A percentile compares a stretch with the other conserved stretches of the same genome.
Conservation (phyloP, 1,140 invertebrate genomes). For the Sycophaga agraensis region DNA sequence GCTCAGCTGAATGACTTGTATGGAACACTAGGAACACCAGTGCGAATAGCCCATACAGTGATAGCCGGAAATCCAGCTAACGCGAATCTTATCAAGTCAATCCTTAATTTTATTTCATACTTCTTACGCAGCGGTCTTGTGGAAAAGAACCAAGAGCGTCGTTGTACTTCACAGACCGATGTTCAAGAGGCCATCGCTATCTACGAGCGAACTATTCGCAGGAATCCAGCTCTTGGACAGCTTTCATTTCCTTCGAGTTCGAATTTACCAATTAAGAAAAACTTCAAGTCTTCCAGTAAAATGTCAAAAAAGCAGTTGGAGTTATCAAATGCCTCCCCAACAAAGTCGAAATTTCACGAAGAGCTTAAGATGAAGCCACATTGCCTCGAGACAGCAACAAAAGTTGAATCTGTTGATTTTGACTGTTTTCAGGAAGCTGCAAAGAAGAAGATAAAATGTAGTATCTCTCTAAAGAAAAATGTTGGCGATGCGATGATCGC, state of each 20-base stretch:
- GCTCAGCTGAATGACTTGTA: constrained; percentile 82
- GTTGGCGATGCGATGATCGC: too few relatives aligned
- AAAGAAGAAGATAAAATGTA: constrained; percentile 40
- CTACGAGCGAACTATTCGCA: constrained; percentile 38
- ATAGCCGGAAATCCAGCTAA: constrained; percentile 72
- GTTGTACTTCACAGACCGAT: constrained; percentile 41
- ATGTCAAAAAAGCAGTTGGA: background rate
- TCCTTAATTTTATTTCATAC: constrained; percentile 75
- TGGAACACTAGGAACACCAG: constrained; percentile 77
- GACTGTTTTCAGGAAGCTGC: background rate
- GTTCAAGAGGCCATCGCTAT: constrained; percentile 41
- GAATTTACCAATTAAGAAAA: too few relatives aligned
- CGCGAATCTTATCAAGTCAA: constrained; percentile 64
- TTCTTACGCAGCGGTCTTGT: constrained; percentile 66
- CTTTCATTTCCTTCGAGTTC: too few relatives aligned
- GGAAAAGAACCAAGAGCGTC: constrained; percentile 40
- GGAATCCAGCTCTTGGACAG: constrained; percentile 30
- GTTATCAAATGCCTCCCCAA: too few relatives aligned
- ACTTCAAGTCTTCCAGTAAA: background rate
- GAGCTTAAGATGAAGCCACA: too few relatives aligned
- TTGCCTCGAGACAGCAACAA: too few relatives aligned
- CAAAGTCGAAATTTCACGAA: constrained; percentile 1
- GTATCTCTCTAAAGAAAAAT: constrained; percentile 40
- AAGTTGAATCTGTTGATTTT: too few relatives aligned
- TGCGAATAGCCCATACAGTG: constrained; percentile 75